Conservation (phyloP, 2,888 invertebrate species). For the Pachydiplax longipennis region DNA sequence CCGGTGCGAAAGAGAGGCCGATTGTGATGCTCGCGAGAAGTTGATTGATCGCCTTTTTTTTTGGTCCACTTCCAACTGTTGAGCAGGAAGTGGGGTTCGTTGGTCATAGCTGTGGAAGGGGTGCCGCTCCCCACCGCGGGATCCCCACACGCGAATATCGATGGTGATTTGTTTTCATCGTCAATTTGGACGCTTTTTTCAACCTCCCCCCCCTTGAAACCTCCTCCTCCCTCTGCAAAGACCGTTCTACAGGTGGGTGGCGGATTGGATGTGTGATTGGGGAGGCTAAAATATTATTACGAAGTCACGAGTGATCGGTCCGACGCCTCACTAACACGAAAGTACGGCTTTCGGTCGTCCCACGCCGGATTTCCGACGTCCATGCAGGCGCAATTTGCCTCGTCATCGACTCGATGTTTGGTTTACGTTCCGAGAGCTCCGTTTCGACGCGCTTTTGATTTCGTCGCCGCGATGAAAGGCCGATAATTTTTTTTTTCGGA, state of each 20-base stretch:
- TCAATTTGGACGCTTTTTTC: neutral
- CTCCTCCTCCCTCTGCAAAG: neutral
- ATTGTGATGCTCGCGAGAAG: neutral
- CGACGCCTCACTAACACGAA: neutral
- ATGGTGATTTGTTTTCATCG: neutral
- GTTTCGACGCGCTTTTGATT: neutral
- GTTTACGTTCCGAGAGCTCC: too few species aligned
- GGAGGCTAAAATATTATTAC: neutral
- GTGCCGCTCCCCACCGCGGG: neutral
- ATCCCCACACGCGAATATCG: neutral
- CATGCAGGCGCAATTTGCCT: neutral
- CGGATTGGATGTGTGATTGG: neutral
- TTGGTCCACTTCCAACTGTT: conserved; percentile 1
- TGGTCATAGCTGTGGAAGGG: neutral
- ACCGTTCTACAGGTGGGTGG: neutral
- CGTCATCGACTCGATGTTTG: neutral
- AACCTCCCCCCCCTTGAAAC: neutral
- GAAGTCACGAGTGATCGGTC: neutral
- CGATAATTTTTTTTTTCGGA: neutral
- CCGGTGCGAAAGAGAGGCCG: neutral
- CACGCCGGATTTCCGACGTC: neutral
- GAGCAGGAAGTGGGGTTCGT: neutral
- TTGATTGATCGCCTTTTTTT: neutral
- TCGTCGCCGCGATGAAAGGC: neutral
- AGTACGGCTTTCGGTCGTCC: neutral